phyloP scores from a whole-genome alignment of 2,888 invertebrate species.

The Eudemis profundana region DNA sequence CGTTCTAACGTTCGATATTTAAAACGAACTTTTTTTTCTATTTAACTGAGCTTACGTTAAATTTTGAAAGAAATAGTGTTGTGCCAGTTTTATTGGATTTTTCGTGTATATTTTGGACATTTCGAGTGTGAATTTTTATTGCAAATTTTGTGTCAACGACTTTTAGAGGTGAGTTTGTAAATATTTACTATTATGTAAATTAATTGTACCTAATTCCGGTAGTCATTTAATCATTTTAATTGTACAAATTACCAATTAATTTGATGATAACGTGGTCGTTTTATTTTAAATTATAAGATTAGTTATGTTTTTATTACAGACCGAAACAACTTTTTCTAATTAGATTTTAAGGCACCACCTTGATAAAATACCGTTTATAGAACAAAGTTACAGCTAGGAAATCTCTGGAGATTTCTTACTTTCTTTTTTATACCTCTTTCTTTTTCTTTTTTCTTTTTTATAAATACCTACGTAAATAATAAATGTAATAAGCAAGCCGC shows the following conservation, averaged over 20 bases:
- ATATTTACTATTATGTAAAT: background rate
- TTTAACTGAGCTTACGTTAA: conserved; percentile 35
- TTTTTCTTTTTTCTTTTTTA: too few relatives aligned
- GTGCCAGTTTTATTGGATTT: conserved; percentile 43
- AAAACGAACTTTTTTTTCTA: conserved; percentile 39
- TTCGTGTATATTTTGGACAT: conserved; percentile 41
- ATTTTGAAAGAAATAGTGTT: conserved; percentile 38
- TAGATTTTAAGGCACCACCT: background rate
- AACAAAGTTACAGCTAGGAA: too few relatives aligned
- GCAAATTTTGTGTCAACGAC: conserved; percentile 18
- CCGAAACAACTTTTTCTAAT: background rate
- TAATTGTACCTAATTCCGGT: background rate
- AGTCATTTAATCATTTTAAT: background rate
- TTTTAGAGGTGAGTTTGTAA: conserved; percentile 27
- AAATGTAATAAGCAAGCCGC: conserved; percentile 51
- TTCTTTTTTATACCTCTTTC: too few relatives aligned
- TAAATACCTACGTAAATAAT: conserved; percentile 43
- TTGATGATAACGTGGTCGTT: too few relatives aligned
- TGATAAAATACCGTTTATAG: too few relatives aligned
- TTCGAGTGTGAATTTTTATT: conserved; percentile 46
- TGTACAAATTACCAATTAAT: background rate
- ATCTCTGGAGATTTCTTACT: too few relatives aligned
- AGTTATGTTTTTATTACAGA: background rate
- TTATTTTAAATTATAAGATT: too few relatives aligned
- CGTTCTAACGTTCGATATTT: conserved; percentile 50